Conservation (phyloP, 2,113 vertebrate species). For the Amblyopsis rosae region DNA sequence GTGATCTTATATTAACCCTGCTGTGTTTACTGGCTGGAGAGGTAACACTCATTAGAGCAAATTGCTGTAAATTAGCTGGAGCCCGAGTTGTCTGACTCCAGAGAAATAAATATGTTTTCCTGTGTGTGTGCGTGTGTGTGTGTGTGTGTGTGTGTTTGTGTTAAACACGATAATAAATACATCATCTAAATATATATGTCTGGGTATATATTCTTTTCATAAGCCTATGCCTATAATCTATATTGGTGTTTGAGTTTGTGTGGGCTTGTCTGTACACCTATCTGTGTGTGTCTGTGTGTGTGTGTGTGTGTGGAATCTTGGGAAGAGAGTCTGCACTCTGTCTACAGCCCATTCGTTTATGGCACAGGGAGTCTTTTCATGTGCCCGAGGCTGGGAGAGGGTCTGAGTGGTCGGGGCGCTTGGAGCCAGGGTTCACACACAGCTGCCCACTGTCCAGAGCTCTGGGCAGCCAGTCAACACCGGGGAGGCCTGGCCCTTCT, state of each 20-base stretch:
- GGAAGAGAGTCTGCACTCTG: conserved; percentile 56
- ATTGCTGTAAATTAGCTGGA: conserved; percentile 64
- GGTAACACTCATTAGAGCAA: conserved; percentile 69
- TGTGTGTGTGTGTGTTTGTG: conserved; percentile 37
- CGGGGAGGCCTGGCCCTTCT: conserved; percentile 76
- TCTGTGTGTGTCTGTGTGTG: conserved; percentile 9
- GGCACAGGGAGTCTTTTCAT: conserved; percentile 81
- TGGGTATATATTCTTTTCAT: conserved; percentile 31
- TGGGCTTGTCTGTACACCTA: conserved; percentile 18
- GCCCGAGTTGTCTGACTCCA: conserved; percentile 37
- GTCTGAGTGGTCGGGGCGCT: conserved; percentile 80
- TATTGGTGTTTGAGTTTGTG: neutral
- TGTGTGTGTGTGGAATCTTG: conserved; percentile 9
- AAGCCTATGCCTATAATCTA: neutral
- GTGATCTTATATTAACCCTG: conserved; percentile 56
- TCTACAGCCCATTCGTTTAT: conserved; percentile 70
- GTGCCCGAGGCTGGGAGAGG: conserved; percentile 76
- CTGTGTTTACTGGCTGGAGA: conserved; percentile 53
- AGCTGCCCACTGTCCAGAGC: conserved; percentile 77
- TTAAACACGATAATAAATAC: conserved; percentile 42
- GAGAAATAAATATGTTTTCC: conserved; percentile 48
- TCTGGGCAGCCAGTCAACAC: conserved; percentile 80
- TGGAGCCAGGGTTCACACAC: conserved; percentile 79
- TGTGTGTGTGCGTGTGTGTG: conserved; percentile 22
- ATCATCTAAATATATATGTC: conserved; percentile 34